Conservation (phyloP, 2,888 invertebrate species). For the Torymus tubicola region DNA sequence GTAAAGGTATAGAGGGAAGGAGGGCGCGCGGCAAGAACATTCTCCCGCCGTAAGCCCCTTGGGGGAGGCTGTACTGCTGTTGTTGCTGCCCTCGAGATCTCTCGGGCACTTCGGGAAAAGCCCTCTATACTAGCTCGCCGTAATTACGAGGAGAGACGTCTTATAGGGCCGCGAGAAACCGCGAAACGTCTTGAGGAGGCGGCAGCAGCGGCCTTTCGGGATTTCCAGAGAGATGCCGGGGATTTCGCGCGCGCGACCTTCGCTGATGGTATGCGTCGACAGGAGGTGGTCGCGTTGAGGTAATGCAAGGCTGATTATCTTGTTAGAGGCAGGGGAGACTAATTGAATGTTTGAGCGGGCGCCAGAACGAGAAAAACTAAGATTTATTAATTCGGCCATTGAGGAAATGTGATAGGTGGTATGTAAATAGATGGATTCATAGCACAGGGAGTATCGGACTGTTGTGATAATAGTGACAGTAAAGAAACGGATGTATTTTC, state of each 20-base stretch:
- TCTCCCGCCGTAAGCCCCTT: neutral
- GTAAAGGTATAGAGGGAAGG: neutral
- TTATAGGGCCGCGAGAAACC: constrained; percentile 69
- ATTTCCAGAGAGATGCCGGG: constrained; percentile 67
- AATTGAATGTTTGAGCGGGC: constrained; percentile 6
- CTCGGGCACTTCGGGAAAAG: constrained; percentile 48
- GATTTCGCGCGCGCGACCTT: constrained; percentile 44
- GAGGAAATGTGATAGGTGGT: too few relatives aligned
- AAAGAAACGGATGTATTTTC: too few relatives aligned
- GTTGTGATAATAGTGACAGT: too few relatives aligned
- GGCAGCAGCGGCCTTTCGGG: constrained; percentile 53
- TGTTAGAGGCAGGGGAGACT: constrained; percentile 32
- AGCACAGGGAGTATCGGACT: too few relatives aligned
- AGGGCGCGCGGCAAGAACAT: neutral
- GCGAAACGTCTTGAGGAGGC: constrained; percentile 71
- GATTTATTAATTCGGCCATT: too few relatives aligned
- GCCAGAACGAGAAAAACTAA: too few relatives aligned
- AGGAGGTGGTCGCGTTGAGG: too few relatives aligned
- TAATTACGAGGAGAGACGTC: constrained; percentile 69
- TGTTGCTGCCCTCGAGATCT: constrained; percentile 14
- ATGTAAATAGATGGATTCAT: too few relatives aligned
- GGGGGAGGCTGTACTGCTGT: neutral
- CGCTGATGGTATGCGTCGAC: too few relatives aligned
- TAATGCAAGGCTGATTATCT: constrained; percentile 35
- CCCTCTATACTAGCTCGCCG: constrained; percentile 72